These are phyloP conservation scores for Dreissena polymorpha DNA, from an alignment of 1,140 invertebrate genomes.

Conservation along the genomic window DNA sequence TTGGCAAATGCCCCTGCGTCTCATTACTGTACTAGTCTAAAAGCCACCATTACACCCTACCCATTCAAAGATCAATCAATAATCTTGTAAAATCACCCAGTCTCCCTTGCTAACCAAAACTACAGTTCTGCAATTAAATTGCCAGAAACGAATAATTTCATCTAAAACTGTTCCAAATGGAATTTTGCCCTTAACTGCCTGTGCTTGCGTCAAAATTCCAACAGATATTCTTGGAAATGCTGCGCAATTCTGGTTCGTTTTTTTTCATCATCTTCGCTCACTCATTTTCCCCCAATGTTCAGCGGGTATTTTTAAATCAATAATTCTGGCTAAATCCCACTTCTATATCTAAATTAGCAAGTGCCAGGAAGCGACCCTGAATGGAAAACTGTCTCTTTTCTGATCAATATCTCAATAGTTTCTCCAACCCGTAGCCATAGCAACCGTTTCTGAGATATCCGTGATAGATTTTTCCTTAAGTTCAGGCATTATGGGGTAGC, in stretches of 20 bases:
- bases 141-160: not conserved
- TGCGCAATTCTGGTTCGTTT: conserved; percentile 10
- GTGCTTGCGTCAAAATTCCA: not conserved
- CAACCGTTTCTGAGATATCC: conserved; percentile 22
- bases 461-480: too few relatives aligned
- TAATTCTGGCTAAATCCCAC: conserved; percentile 31
- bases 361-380: conserved; percentile 15
- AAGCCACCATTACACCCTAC: too few relatives aligned
- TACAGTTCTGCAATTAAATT: too few relatives aligned
- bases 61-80: too few relatives aligned
- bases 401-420: conserved; percentile 40
- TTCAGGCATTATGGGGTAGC: too few relatives aligned
- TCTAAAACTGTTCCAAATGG: not conserved
- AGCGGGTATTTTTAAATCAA: too few relatives aligned
- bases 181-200: conserved; percentile 9
- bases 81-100: too few relatives aligned
- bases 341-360: conserved; percentile 20
- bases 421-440: conserved; percentile 23
- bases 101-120: too few relatives aligned
- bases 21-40: too few relatives aligned
- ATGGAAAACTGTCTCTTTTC: conserved; percentile 1
- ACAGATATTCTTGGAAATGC: not conserved
- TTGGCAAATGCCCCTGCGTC: too few relatives aligned
- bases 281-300: conserved; percentile 11
- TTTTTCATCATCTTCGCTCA: conserved; percentile 18